Evolutionary conservation across 2,888 invertebrate species (phyloP).

Genomic region (Euplagia quadripunctaria): DNA sequence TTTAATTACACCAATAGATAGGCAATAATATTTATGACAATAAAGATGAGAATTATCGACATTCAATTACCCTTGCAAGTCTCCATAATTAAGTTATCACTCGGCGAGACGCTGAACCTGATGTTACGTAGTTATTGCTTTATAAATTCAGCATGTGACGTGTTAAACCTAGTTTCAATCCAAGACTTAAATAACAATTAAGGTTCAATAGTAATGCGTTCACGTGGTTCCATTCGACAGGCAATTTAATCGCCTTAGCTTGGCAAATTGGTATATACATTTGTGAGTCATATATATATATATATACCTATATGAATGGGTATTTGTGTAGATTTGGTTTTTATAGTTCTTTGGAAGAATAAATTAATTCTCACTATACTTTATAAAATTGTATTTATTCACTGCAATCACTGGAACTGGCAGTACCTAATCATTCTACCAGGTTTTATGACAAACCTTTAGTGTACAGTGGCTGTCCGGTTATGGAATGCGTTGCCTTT

Average conservation of each 20-base stretch:
- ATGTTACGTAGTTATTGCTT: neutral
- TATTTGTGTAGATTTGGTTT: neutral
- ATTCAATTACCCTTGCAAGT: neutral
- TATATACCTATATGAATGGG: neutral
- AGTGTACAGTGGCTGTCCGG: too few relatives aligned
- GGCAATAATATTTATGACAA: too few relatives aligned
- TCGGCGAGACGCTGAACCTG: neutral
- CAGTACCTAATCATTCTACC: too few relatives aligned
- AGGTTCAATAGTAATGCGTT: slow-evolving; percentile 31
- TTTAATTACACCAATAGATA: too few relatives aligned
- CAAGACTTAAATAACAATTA: slow-evolving; percentile 36
- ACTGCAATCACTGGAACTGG: too few relatives aligned
- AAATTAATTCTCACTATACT: too few relatives aligned
- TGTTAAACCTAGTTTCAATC: slow-evolving; percentile 17
- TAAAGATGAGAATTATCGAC: slow-evolving; percentile 1
- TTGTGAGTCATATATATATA: neutral
- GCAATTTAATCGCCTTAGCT: slow-evolving; percentile 40
- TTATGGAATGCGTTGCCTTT: too few relatives aligned
- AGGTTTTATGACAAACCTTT: too few relatives aligned
- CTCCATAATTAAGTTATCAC: slow-evolving; percentile 4
- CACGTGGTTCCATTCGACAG: slow-evolving; percentile 35
- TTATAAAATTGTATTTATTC: too few relatives aligned
- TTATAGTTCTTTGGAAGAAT: too few relatives aligned
- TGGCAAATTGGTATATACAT: slow-evolving; percentile 23
- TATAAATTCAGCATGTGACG: slow-evolving; percentile 2